Conservation (phyloP, 2,797 vertebrate species). For the Leucoraja ocellata region DNA sequence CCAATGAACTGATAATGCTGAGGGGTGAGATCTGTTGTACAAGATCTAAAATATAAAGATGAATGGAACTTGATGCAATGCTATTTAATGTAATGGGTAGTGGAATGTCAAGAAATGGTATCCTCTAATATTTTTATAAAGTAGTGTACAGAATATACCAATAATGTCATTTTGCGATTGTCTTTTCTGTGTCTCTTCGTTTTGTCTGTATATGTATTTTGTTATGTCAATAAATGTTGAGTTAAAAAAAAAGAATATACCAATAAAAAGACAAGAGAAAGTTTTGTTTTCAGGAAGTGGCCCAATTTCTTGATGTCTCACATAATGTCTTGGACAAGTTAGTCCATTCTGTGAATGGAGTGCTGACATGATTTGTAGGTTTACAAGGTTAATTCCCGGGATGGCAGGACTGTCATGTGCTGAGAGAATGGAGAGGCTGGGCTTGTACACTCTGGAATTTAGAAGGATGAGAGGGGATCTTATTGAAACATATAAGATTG, state of each 20-base stretch:
- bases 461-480: too few relatives aligned
- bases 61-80: neutral
- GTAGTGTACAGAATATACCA: neutral
- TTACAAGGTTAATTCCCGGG: neutral
- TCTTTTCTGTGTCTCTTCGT: too few relatives aligned
- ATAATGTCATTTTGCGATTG: too few relatives aligned
- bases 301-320: neutral
- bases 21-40: neutral
- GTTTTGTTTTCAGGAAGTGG: neutral
- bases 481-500: too few relatives aligned
- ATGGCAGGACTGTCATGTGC: too few relatives aligned
- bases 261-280: neutral
- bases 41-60: neutral
- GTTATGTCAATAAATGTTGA: too few relatives aligned
- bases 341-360: neutral
- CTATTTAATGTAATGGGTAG: neutral
- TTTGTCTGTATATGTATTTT: too few relatives aligned
- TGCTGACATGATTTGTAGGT: neutral
- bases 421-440: too few relatives aligned
- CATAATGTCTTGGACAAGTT: neutral
- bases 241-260: neutral
- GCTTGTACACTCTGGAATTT: too few relatives aligned
- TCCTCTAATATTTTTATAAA: neutral
- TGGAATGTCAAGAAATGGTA: neutral
- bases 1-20: neutral